These are phyloP conservation scores for Hyposoter dolosus DNA, from an alignment of 2,888 invertebrate genomes.

Conservation along the genomic window DNA sequence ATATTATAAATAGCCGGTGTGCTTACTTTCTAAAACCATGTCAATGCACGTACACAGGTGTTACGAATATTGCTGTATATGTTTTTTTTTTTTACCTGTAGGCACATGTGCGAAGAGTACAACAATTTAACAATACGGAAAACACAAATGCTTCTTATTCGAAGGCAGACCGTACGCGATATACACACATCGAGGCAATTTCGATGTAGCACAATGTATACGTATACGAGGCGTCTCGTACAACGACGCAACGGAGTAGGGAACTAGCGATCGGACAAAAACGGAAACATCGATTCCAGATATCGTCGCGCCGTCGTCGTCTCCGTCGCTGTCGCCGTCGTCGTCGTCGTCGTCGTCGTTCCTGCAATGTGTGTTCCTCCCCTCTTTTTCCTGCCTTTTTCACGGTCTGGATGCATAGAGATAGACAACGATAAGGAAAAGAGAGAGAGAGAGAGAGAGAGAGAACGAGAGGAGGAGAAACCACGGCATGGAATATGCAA, in stretches of 20 bases:
- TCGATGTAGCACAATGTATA: background rate
- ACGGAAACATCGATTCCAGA: conserved; percentile 68
- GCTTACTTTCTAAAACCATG: background rate
- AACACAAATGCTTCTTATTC: background rate
- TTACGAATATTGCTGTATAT: background rate
- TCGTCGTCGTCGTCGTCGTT: conserved; percentile 52
- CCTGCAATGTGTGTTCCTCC: conserved; percentile 15
- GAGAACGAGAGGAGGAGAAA: background rate
- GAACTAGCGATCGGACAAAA: conserved; percentile 56
- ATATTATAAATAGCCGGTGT: background rate
- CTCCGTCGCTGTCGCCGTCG: conserved; percentile 55
- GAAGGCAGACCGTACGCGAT: background rate
- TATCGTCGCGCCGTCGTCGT: conserved; percentile 59
- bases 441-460: conserved; percentile 2
- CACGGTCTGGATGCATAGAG: conserved; percentile 36
- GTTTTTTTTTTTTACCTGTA: background rate
- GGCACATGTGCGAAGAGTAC: background rate
- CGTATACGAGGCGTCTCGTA: conserved; percentile 18
- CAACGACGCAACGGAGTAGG: background rate
- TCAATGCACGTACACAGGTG: background rate
- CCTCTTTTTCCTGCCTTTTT: conserved; percentile 36
- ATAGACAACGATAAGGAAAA: conserved; percentile 5
- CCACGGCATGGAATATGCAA: conserved; percentile 56
- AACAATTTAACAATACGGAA: background rate
- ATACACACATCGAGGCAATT: background rate